Evolutionary conservation across 2,797 vertebrate species (phyloP), one percentile per base, ranked within the genome.

Genomic region (Sebastiscus albofasciatus): DNA sequence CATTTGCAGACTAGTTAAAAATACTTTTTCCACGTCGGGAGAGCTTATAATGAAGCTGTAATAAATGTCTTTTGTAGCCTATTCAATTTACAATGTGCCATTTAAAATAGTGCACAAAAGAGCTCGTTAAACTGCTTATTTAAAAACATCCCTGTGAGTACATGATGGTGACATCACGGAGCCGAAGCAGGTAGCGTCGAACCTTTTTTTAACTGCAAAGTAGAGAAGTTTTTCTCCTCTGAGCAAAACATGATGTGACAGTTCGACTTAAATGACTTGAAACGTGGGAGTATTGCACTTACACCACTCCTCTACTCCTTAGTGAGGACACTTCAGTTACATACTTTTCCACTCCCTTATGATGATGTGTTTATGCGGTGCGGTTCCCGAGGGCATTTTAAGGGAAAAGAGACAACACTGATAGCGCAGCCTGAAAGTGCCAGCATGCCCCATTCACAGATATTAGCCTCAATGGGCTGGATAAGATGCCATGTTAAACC

Each of bases 391-490:
- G 84, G 82, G 85, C 72, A 74, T 80, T 87, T 87, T 84, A 91
- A 84, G 75, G 75, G 70, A 61, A 75, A 79, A 72, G 42, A 77
- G 66, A 69, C 59, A 67, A 80, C 80, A 70, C 56, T 54, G 83
- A 86, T 80, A 78, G 78, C 72, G 16, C 6, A 54, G 82, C 88
- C 46, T 83, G 74, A 91, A 85, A 82, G 78, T 91, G 85, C 87
- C 85, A 81, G 83, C 87, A 80, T 77, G 78, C 61, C 86, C 89
- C 88, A 73, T 92, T 94, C 93, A 94, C 92, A 94, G 84, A 89
- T 90, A 95, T 95, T 95, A 95, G 93, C 87, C 90, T 95, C 90
- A 94, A 93, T 93, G 92, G 91, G 77, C 83, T 56, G 79, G 71
- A 84, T 90, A 89, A 92, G 90, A 91, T 89, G 86, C 89, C 89